Evolutionary conservation across 2,888 invertebrate genomes (phyloP).

Genomic region (Stenchaetothrips biformis): DNA sequence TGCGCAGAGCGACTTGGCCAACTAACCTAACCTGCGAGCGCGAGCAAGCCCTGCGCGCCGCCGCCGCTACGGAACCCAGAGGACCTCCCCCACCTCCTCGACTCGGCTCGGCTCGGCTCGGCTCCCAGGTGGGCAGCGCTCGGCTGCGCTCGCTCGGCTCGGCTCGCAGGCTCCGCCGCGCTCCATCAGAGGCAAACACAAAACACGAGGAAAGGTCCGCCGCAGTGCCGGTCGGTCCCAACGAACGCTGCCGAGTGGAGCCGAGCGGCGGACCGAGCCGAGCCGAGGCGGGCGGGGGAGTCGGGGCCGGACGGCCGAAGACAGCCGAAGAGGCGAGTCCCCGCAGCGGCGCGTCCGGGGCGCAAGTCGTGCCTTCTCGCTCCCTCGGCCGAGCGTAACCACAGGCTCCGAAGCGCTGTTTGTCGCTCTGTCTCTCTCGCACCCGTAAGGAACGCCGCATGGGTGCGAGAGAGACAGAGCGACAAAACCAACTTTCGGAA

Average conservation of each 20-base stretch:
- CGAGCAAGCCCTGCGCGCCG: neutral
- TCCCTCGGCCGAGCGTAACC: neutral
- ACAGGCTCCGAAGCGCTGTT: too few relatives aligned
- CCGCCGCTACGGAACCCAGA: neutral
- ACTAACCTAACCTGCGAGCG: neutral
- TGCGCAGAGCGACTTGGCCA: neutral
- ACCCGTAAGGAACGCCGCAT: too few relatives aligned
- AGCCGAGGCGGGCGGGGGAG: neutral
- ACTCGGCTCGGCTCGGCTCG: neutral
- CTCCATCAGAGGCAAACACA: slow-evolving; percentile 16
- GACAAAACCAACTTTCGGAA: too few relatives aligned
- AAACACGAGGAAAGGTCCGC: neutral
- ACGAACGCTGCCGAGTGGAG: neutral
- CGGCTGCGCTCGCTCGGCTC: neutral
- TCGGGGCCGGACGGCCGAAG: neutral
- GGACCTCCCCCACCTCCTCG: neutral
- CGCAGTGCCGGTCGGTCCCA: neutral
- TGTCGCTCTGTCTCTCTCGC: too few relatives aligned
- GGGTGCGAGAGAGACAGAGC: too few relatives aligned
- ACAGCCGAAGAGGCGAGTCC: neutral
- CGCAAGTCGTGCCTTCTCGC: neutral
- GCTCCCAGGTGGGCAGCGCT: too few relatives aligned
- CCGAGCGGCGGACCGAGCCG: neutral
- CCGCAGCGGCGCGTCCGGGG: neutral
- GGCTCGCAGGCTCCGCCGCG: neutral